Base-by-base conservation (phyloP, 1,140 invertebrate genomes). In the Pentalonia nigronervosa region DNA sequence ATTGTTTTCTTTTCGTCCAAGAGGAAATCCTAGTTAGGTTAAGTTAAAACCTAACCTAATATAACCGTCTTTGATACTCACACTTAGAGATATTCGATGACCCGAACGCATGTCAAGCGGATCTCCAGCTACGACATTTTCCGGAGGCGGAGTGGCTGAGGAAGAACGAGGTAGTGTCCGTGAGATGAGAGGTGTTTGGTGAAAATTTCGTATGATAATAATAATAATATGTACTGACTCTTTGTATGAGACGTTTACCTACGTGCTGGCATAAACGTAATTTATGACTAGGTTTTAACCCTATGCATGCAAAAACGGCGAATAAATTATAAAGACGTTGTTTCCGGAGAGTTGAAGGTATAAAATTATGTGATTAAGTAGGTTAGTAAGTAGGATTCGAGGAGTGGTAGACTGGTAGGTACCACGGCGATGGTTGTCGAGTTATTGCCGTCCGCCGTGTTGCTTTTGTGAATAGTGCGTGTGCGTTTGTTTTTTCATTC, bases 301-400 rank as follows among this genome's bases (percentile, higher is more conserved):
- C 30, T 30, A n/a, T n/a, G n/a, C 30, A 76, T n/a, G n/a, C 60
- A n/a, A 76, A 14, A n/a, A n/a, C n/a, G n/a, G 30, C 1, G n/a
- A 76, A 76, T 76, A 76, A n/a, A 76, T 76, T 76, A n/a, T 76
- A 76, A 76, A 76, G 60, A 76, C 60, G 30, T 76, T n/a, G n/a
- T 76, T 76, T 76, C n/a, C 60, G 30, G 30, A 1, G 30, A 67
- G 30, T n/a, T 17, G 14, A 30, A n/a, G 60, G 30, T 76, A 34
- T n/a, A 67, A 76, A 76, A 34, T n/a, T 76, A 76, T 7, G 60
- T 6, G n/a, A n/a, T n/a, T n/a, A n/a, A 14, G n/a, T 76, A 76
- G n/a, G 30, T 76, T 76, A 14, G 30, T 76, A 76, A 4, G n/a
- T n/a, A 17, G 14, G 30, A 67, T n/a, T 67, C 25, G 30, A 25